Percentiles rank a stretch among this genome's conserved stretches.
These are phyloP conservation scores for Patagioenas fasciata DNA, from an alignment of 2,113 vertebrate genomes.

Conservation along the genomic window DNA sequence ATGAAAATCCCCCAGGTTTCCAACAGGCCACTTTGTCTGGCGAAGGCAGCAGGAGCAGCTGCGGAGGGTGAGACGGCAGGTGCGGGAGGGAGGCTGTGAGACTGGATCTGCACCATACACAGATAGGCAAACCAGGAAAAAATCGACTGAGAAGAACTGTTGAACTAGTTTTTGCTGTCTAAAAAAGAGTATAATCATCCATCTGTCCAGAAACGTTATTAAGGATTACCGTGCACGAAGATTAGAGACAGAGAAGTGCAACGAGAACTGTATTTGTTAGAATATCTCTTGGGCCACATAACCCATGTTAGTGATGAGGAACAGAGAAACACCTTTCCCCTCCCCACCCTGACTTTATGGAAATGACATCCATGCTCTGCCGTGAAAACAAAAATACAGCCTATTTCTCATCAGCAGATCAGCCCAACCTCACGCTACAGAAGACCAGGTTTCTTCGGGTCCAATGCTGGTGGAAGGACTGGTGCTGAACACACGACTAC, in stretches of 20 bases:
- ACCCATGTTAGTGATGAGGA: neutral
- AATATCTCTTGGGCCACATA: neutral
- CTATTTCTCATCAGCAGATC: neutral
- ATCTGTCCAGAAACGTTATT: slow-evolving; percentile 3
- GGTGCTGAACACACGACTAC: neutral
- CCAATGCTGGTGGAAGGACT: neutral
- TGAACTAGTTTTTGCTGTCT: neutral
- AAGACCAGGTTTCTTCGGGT: neutral
- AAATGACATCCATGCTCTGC: neutral
- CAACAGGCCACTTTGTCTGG: neutral
- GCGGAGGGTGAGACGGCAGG: neutral
- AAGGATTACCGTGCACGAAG: neutral
- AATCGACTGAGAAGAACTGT: neutral
- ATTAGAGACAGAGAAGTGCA: neutral
- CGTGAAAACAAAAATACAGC: neutral
- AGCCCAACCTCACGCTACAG: neutral
- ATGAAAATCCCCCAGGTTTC: neutral
- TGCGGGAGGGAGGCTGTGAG: neutral
- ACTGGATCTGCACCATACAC: neutral
- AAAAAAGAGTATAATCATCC: neutral
- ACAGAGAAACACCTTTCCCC: neutral
- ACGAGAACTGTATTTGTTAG: neutral
- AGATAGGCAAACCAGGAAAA: no score
- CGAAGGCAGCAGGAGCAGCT: neutral
- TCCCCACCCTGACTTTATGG: neutral